Evolutionary conservation across 2,888 invertebrate species (phyloP).

Genomic region (Thereva nobilitata): DNA sequence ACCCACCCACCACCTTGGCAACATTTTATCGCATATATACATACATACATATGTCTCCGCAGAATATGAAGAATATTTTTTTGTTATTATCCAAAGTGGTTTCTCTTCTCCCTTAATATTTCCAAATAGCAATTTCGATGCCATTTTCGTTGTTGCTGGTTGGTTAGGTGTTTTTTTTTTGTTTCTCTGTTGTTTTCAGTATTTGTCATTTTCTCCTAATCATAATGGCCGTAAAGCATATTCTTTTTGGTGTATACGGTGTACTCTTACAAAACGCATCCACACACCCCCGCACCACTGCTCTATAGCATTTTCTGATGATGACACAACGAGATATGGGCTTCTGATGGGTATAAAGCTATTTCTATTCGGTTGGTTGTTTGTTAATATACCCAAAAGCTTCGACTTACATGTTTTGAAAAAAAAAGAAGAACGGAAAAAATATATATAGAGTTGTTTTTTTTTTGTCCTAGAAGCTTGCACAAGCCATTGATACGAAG

Average conservation of each 20-base stretch:
- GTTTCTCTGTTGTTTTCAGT: conserved; percentile 9
- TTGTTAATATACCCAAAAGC: conserved; percentile 29
- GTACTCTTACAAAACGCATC: conserved; percentile 23
- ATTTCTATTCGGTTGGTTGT: conserved; percentile 16
- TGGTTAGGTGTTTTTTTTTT: conserved; percentile 26
- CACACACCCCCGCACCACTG: not conserved
- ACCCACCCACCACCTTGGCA: too few species aligned
- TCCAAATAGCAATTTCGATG: conserved; percentile 38
- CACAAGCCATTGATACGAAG: conserved; percentile 28
- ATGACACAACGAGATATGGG: not conserved
- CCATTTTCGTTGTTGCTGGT: conserved; percentile 34
- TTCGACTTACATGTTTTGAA: conserved; percentile 24
- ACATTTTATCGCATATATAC: too few species aligned
- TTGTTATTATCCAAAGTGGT: conserved; percentile 43
- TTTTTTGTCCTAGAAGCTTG: conserved; percentile 17
- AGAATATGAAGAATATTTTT: conserved; percentile 33
- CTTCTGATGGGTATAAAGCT: not conserved
- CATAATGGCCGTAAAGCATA: conserved; percentile 30
- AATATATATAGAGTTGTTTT: conserved; percentile 10
- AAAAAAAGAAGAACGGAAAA: conserved; percentile 7
- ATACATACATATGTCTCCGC: too few species aligned
- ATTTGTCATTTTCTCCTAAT: conserved; percentile 32
- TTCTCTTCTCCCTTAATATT: conserved; percentile 36
- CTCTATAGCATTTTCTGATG: not conserved
- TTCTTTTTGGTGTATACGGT: conserved; percentile 5